phyloP scores from a whole-genome alignment of 2,113 vertebrate species.

The Calidris pugnax region DNA sequence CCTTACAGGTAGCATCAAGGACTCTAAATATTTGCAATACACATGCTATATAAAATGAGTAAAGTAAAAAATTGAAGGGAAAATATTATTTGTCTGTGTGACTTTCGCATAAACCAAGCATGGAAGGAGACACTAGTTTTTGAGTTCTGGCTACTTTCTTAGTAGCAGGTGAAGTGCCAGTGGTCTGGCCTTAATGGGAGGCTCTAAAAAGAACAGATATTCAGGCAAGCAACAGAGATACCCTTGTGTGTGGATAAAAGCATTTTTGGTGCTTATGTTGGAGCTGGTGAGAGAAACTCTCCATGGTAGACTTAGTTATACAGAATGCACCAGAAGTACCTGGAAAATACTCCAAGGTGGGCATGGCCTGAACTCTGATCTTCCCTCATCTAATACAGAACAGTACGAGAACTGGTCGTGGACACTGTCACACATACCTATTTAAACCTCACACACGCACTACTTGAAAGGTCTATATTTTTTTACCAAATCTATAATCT shows the following conservation, averaged over 20 bases:
- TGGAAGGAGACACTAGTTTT: neutral
- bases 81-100: neutral
- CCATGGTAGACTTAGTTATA: neutral
- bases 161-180: neutral
- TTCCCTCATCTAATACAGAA: neutral
- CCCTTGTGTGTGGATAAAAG: neutral
- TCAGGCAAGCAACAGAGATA: neutral
- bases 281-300: neutral
- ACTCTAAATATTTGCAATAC: neutral
- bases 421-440: neutral
- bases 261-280: neutral
- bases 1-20: neutral
- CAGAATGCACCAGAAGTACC: neutral
- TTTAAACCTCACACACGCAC: neutral
- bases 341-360: neutral
- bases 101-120: neutral
- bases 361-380: neutral
- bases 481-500: neutral
- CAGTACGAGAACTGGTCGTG: neutral
- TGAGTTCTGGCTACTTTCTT: neutral
- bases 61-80: neutral
- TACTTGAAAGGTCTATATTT: neutral
- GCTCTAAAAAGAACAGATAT: neutral
- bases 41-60: neutral
- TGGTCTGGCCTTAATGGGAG: neutral